These are phyloP conservation scores for Helleia helle DNA, from an alignment of 2,888 invertebrate species.

Conservation along the genomic window DNA sequence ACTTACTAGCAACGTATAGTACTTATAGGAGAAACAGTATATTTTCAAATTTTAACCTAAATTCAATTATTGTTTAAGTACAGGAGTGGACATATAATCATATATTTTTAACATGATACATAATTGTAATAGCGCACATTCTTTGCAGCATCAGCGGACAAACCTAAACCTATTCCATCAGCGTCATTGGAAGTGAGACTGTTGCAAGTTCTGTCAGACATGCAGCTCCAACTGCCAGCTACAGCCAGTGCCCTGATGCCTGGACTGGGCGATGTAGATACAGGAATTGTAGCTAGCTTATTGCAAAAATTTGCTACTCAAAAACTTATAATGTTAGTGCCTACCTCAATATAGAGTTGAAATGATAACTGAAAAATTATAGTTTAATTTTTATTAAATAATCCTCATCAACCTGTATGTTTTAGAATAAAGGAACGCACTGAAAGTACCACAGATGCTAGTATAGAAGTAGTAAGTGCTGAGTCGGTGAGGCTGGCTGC, in stretches of 20 bases:
- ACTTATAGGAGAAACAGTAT: too few species aligned
- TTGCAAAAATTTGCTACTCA: slow-evolving; percentile 66
- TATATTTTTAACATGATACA: too few species aligned
- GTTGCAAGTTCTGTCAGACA: slow-evolving; percentile 59
- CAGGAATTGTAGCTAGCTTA: slow-evolving; percentile 55
- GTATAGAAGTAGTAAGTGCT: slow-evolving; percentile 52
- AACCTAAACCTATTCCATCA: slow-evolving; percentile 40
- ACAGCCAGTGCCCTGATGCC: slow-evolving; percentile 57
- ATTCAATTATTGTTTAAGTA: too few species aligned
- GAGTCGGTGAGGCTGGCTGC: slow-evolving; percentile 57
- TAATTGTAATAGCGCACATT: too few species aligned
- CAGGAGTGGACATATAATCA: too few species aligned
- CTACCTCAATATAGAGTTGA: background rate
- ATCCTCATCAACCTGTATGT: background rate
- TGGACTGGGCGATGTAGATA: slow-evolving; percentile 56
- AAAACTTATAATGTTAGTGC: slow-evolving; percentile 58
- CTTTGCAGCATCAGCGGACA: slow-evolving; percentile 29
- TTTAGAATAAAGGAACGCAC: slow-evolving; percentile 49
- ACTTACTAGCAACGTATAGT: too few species aligned
- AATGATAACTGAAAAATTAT: background rate
- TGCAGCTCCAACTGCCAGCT: slow-evolving; percentile 61
- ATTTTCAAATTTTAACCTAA: too few species aligned
- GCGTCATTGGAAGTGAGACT: slow-evolving; percentile 56
- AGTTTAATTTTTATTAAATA: background rate
- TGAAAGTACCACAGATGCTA: slow-evolving; percentile 49